Conservation (phyloP, 2,888 invertebrate species). For the Megalurothrips usitatus region DNA sequence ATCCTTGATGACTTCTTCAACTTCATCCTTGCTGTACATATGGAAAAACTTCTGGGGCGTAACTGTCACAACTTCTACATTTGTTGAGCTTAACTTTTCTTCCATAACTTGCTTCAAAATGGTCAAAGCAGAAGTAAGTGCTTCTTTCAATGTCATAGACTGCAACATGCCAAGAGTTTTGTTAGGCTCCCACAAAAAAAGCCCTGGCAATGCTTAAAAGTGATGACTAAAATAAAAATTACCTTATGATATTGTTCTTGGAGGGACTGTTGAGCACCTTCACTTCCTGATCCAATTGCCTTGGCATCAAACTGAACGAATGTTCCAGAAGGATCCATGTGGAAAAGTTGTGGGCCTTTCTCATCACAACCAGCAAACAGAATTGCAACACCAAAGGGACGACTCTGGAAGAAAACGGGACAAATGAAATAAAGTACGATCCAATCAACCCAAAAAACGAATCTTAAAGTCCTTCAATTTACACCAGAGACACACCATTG, state of each 20-base stretch:
- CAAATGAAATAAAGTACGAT: background rate
- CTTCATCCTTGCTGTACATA: constrained; percentile 84
- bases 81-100: constrained; percentile 92
- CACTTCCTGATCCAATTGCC: constrained; percentile 98
- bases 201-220: too few relatives aligned
- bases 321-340: constrained; percentile 99
- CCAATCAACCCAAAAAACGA: background rate
- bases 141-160: constrained; percentile 91
- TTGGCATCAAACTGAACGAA: constrained; percentile 98
- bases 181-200: too few relatives aligned
- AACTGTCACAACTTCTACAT: constrained; percentile 96
- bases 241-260: constrained; percentile 62
- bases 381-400: constrained; percentile 98
- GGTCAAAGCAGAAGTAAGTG: constrained; percentile 81
- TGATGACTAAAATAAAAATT: constrained; percentile 32
- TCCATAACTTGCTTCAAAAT: constrained; percentile 99
- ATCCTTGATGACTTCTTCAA: constrained; percentile 64
- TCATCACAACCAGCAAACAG: constrained; percentile 92
- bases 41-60: constrained; percentile 77
- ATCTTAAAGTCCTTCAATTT: background rate
- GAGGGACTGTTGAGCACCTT: constrained; percentile 95
- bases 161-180: constrained; percentile 46
- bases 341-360: constrained; percentile 90
- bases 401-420: constrained; percentile 38
- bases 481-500: constrained; percentile 55